Percentiles rank a stretch among this genome's conserved stretches.
phyloP scores from a whole-genome alignment of 1,140 invertebrate genomes.

The Bombus picipes region DNA sequence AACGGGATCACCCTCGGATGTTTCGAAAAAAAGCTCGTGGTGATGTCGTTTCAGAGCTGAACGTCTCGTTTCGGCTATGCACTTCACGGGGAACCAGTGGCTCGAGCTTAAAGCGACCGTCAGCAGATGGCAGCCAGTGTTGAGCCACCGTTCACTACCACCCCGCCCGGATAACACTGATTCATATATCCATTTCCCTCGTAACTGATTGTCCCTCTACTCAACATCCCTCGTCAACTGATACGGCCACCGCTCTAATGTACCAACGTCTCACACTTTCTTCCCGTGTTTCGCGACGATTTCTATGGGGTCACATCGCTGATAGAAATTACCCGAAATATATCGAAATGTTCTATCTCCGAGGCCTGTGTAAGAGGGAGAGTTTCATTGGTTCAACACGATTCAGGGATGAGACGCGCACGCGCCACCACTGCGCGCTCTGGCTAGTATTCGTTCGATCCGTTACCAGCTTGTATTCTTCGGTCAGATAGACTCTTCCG shows the following conservation, averaged over 20 bases:
- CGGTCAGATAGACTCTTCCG: conserved; percentile 56
- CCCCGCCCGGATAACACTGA: conserved; percentile 70
- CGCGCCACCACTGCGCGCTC: conserved; percentile 54
- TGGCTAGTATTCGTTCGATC: conserved; percentile 59
- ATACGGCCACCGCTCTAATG: not conserved
- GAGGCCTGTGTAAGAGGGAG: conserved; percentile 25
- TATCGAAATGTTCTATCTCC: conserved; percentile 40
- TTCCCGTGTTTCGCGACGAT: not conserved
- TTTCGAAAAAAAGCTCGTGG: conserved; percentile 13
- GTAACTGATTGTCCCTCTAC: not conserved
- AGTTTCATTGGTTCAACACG: conserved; percentile 48
- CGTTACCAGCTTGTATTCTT: conserved; percentile 56
- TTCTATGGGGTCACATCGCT: not conserved
- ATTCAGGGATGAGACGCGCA: conserved; percentile 56
- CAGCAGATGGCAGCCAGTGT: conserved; percentile 74
- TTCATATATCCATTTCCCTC: conserved; percentile 41
- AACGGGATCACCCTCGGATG: not conserved
- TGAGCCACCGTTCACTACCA: conserved; percentile 60
- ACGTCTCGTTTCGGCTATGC: conserved; percentile 75
- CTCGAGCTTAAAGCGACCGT: conserved; percentile 60
- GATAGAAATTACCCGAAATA: conserved; percentile 43
- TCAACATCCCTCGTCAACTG: not conserved
- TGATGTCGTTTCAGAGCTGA: conserved; percentile 33
- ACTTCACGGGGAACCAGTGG: conserved; percentile 77
- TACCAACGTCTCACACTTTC: not conserved